Evolutionary conservation across 2,797 vertebrate species (phyloP).

Genomic region (Rhinatrema bivittatum): DNA sequence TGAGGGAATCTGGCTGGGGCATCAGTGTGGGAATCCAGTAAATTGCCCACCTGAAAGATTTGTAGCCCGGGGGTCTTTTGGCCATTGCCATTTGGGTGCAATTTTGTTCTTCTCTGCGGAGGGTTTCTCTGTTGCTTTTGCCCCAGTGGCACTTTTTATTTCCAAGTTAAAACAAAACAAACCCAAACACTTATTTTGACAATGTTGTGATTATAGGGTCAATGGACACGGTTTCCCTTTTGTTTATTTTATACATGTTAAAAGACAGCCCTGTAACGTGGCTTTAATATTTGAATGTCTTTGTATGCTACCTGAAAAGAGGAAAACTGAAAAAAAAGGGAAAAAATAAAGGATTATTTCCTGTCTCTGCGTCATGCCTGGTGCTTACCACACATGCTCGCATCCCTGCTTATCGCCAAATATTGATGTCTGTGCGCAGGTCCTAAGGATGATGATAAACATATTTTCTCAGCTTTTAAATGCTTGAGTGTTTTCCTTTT

Average conservation of each 20-base stretch:
- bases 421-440: no score
- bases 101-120: not conserved
- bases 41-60: not conserved
- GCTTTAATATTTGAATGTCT: slow-evolving; percentile 41
- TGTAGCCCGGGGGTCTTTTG: not conserved
- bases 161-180: not conserved
- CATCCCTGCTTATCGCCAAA: no score
- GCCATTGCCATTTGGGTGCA: accelerated
- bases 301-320: slow-evolving; percentile 29
- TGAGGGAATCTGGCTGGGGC: not conserved
- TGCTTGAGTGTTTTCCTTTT: no score
- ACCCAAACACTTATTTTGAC: slow-evolving; percentile 32
- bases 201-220: slow-evolving; percentile 1
- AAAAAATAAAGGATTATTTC: slow-evolving; percentile 37
- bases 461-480: no score
- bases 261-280: slow-evolving; percentile 19
- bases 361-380: not conserved
- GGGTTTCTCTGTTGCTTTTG: not conserved
- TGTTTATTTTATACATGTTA: slow-evolving; percentile 20
- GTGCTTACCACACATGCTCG: not conserved
- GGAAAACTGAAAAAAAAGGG: not conserved
- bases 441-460: no score
- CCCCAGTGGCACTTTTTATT: slow-evolving; percentile 16
- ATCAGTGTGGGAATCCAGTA: not conserved
- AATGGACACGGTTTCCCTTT: not conserved